Evolutionary conservation across 2,113 vertebrate genomes (phyloP).

Genomic region (Tonatia bakeri): DNA sequence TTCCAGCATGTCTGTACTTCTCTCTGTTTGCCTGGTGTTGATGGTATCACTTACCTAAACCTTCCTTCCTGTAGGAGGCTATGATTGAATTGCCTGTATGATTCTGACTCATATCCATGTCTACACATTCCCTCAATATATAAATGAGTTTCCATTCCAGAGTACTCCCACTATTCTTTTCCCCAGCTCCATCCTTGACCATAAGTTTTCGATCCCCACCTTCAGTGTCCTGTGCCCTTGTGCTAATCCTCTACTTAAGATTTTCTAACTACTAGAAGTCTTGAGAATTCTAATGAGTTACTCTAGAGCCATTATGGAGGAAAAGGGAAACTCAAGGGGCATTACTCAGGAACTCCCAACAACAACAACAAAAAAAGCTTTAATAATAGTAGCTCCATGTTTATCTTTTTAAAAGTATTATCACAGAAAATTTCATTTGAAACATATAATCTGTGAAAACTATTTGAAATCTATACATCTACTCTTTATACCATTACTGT

Average conservation of each 20-base stretch:
- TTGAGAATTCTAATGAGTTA: not conserved
- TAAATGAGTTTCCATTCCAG: conserved; percentile 5
- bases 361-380: not conserved
- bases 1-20: not conserved
- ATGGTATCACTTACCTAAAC: not conserved
- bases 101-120: not conserved
- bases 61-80: not conserved
- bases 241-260: not conserved
- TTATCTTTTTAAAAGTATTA: not conserved
- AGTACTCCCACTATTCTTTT: not conserved
- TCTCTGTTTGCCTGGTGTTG: not conserved
- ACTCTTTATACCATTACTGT: not conserved
- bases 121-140: not conserved
- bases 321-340: not conserved
- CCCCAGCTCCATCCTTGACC: not conserved
- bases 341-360: not conserved
- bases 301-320: not conserved
- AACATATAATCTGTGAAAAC: not conserved
- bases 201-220: not conserved
- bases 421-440: conserved; percentile 21
- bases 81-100: not conserved
- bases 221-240: not conserved
- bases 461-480: not conserved
- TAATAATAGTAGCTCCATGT: not conserved
- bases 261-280: not conserved